These are phyloP conservation scores for Linhomoeus sp. DNA, from an alignment of 2,888 invertebrate genomes.

Conservation along the genomic window DNA sequence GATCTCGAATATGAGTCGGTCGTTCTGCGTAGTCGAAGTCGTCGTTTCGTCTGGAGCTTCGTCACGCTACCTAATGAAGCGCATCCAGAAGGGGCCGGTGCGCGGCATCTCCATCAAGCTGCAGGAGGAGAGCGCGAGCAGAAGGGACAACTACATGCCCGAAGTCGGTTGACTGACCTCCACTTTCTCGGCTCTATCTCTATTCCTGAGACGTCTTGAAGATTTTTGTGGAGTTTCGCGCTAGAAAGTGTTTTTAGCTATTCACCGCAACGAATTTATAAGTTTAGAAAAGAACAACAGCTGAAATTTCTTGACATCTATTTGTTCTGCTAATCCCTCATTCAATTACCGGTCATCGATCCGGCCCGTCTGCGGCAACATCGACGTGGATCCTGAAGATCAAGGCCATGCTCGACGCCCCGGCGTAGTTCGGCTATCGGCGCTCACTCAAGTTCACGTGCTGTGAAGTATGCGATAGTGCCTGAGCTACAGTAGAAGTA, in stretches of 20 bases:
- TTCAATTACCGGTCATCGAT: constrained; percentile 59
- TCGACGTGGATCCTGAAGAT: constrained; percentile 95
- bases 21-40: no score
- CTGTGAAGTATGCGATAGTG: no score
- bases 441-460: no score
- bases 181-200: neutral
- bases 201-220: no score
- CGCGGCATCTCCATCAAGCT: constrained; percentile 97
- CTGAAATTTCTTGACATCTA: no score
- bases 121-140: constrained; percentile 97
- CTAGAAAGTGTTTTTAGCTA: neutral
- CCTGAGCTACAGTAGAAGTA: no score
- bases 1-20: no score
- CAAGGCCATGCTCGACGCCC: constrained; percentile 94
- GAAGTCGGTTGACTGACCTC: constrained; percentile 42
- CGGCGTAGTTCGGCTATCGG: no score
- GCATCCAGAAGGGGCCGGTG: constrained; percentile 88
- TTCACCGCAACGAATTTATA: no score
- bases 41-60: no score
- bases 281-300: no score
- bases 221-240: no score
- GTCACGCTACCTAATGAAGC: constrained; percentile 97
- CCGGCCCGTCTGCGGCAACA: constrained; percentile 52
- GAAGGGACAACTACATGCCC: constrained; percentile 96
- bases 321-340: constrained; percentile 1